Percentiles rank a stretch among this genome's conserved stretches.
These are phyloP conservation scores for Opisthograptis luteolata DNA, from an alignment of 2,888 invertebrate genomes.

Conservation along the genomic window DNA sequence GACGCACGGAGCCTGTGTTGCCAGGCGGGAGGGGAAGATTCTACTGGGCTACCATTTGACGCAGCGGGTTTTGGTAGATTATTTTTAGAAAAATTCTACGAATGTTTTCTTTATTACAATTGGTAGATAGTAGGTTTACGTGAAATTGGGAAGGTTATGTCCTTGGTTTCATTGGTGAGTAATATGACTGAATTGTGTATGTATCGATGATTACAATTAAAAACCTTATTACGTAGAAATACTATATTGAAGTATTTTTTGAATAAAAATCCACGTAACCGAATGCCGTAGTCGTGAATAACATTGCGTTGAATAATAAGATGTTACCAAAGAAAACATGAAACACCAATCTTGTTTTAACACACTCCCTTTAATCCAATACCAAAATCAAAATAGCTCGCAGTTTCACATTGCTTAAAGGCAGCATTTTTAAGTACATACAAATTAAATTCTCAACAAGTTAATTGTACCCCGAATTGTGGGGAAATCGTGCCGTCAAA, in stretches of 20 bases:
- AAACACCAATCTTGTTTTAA: neutral
- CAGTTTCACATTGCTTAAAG: constrained; percentile 34
- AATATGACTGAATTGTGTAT: no score
- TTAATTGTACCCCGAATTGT: constrained; percentile 61
- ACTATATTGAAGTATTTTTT: no score
- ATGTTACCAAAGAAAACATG: neutral
- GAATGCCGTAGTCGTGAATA: no score
- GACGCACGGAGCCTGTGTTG: constrained; percentile 56
- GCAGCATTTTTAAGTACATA: constrained; percentile 48
- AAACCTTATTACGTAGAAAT: no score
- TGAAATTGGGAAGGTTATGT: no score
- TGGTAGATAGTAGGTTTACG: no score
- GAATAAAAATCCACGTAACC: no score
- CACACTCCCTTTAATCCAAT: constrained; percentile 27
- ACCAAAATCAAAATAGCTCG: constrained; percentile 28
- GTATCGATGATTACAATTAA: no score
- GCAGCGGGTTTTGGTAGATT: constrained; percentile 21
- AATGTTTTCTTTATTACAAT: no score
- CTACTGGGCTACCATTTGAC: constrained; percentile 27
- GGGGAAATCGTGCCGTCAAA: constrained; percentile 48
- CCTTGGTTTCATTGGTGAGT: no score
- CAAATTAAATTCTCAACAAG: constrained; percentile 59
- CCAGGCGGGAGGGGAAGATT: constrained; percentile 40
- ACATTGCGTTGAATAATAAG: no score
- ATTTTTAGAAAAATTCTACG: neutral